Conservation (phyloP, 2,888 invertebrate species). For the Brenthis daphne region DNA sequence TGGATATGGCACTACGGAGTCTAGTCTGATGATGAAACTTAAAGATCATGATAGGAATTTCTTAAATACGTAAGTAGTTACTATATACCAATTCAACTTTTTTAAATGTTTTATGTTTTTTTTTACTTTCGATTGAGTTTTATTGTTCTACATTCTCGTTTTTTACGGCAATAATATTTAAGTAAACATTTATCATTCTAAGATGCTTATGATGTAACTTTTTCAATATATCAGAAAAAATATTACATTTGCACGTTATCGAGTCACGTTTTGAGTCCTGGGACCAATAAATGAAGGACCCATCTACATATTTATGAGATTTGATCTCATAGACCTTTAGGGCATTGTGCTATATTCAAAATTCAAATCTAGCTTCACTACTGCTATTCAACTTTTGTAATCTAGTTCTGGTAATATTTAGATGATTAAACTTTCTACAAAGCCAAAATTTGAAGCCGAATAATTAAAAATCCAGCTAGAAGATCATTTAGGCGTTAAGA, state of each 20-base stretch:
- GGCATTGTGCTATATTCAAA: not conserved
- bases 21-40: too few species aligned
- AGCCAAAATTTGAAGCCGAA: too few species aligned
- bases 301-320: conserved; percentile 25
- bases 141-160: too few species aligned
- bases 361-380: not conserved
- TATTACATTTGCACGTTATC: conserved; percentile 14
- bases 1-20: too few species aligned
- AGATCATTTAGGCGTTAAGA: too few species aligned
- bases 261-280: conserved; percentile 25
- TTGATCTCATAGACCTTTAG: conserved; percentile 6
- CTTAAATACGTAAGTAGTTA: too few species aligned
- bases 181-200: conserved; percentile 1
- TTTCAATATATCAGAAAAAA: conserved; percentile 23
- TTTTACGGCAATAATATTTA: not conserved
- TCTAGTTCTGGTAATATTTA: not conserved
- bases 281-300: conserved; percentile 21
- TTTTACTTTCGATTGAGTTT: too few species aligned
- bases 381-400: not conserved
- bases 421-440: too few species aligned
- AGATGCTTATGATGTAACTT: conserved; percentile 16
- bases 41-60: too few species aligned
- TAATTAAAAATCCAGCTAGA: too few species aligned
- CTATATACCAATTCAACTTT: too few species aligned
- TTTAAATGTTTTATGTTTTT: too few species aligned